Conservation (phyloP, 2,888 invertebrate genomes). For the Dryomyza anilis region DNA sequence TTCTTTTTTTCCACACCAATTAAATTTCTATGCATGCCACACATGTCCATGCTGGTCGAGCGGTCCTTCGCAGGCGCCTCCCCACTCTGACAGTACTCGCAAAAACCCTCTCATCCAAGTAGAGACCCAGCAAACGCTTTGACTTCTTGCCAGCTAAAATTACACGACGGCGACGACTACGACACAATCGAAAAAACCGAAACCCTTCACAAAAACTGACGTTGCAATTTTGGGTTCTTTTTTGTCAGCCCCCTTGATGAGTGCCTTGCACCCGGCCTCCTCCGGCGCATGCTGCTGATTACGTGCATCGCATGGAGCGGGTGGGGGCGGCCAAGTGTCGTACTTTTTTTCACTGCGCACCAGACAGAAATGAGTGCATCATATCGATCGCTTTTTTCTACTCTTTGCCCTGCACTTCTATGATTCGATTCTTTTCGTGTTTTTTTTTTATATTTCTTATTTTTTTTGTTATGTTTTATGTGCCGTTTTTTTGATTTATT, state of each 20-base stretch:
- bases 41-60: too few species aligned
- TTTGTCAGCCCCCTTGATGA: conserved; percentile 32
- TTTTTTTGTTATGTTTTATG: too few species aligned
- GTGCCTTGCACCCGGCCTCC: too few species aligned
- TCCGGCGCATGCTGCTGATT: conserved; percentile 26
- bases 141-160: too few species aligned
- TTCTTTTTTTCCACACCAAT: conserved; percentile 10
- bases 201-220: conserved; percentile 53
- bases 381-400: conserved; percentile 59
- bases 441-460: too few species aligned
- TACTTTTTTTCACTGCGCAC: conserved; percentile 52
- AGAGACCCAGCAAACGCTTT: too few species aligned
- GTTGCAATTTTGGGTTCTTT: conserved; percentile 57
- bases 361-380: conserved; percentile 62
- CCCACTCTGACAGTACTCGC: too few species aligned
- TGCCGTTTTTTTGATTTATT: background rate
- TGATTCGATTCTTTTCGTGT: conserved; percentile 35
- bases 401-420: conserved; percentile 47
- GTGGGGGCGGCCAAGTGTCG: conserved; percentile 33
- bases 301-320: background rate
- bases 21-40: conserved; percentile 4
- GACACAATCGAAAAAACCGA: conserved; percentile 45
- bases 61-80: too few species aligned
- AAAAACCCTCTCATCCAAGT: too few species aligned
- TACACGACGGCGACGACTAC: too few species aligned